Evolutionary conservation across 2,797 vertebrate species (phyloP), one percentile per base, ranked within the genome.

Genomic region (Thripadectes ignobilis): DNA sequence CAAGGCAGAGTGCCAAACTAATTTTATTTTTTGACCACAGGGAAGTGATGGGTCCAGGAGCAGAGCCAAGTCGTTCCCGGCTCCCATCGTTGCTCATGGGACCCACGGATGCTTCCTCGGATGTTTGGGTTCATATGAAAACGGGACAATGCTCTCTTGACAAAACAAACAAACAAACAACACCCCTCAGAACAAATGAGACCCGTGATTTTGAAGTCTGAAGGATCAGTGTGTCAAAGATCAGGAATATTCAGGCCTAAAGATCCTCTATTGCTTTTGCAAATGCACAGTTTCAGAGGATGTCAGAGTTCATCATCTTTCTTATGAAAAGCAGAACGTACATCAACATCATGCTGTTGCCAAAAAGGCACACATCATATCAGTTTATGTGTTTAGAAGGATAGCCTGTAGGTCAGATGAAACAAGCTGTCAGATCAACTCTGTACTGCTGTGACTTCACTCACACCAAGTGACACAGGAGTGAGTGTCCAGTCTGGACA

Each of bases 81-180:
- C 5, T 23, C 20, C 39, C 12, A 2, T 27, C 10, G 23, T 52
- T 1, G 0, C 17, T 39, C 62, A 9, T 2, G 19, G 41, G 17
- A 36, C 24, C 14, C 16, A 1, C 5, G 18, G 30, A 24, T 23
- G 22, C n/a, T 48, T 59, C 49, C 29, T 68, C 3, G 2, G 65
- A 34, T 74, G n/a, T 13, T 77, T 34, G 34, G 36, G 9, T 61
- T 67, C n/a, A 8, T 36, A 9, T 9, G 14, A 52, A 52, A 75
- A 72, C 1, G 2, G 20, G 17, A 7, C 24, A 22, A 6, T 12
- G 24, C 14, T 27, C 22, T 55, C 39, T 39, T 66, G 29, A 27
- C 5, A 13, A 38, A 48, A 63, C 8, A n/a, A 2, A 3, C 1
- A 43, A 43, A 17, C 43, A 43, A 43, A 43, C 19, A 43, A 43